Percentiles rank a stretch among this genome's conserved stretches.
These are phyloP conservation scores for Hyposmocoma kahamanoa DNA, from an alignment of 1,140 invertebrate species.

Conservation along the genomic window DNA sequence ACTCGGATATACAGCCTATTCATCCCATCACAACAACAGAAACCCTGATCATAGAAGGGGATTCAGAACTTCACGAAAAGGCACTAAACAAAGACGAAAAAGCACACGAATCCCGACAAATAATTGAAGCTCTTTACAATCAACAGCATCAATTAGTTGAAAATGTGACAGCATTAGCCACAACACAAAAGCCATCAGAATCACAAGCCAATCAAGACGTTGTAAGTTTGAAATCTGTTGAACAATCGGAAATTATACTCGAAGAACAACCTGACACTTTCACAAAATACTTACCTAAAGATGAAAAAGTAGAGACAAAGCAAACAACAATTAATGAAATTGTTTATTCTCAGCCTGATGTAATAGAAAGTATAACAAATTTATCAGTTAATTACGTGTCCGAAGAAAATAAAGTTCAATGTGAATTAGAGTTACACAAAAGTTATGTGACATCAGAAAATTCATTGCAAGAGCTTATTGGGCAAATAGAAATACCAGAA, in stretches of 20 bases:
- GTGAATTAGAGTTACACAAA: slow-evolving; percentile 33
- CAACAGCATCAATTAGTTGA: slow-evolving; percentile 37
- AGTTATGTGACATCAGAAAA: slow-evolving; percentile 37
- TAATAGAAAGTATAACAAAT: slow-evolving; percentile 35
- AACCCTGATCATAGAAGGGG: slow-evolving; percentile 38
- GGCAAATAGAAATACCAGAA: slow-evolving; percentile 14
- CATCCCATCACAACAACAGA: slow-evolving; percentile 50
- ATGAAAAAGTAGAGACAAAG: slow-evolving; percentile 22
- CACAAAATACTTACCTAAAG: slow-evolving; percentile 17
- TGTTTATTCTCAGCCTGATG: slow-evolving; percentile 26
- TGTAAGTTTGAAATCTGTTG: slow-evolving; percentile 12
- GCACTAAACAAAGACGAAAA: slow-evolving; percentile 17
- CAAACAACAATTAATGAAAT: slow-evolving; percentile 27
- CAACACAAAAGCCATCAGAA: slow-evolving; percentile 6
- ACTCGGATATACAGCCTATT: slow-evolving; percentile 40
- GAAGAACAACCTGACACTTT: slow-evolving; percentile 22
- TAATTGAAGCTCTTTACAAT: slow-evolving; percentile 28
- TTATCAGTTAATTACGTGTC: slow-evolving; percentile 16
- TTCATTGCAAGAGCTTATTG: slow-evolving; percentile 12
- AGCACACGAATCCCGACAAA: slow-evolving; percentile 20
- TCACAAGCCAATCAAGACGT: slow-evolving; percentile 11
- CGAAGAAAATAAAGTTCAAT: slow-evolving; percentile 17
- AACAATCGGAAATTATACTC: slow-evolving; percentile 11
- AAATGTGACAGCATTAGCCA: slow-evolving; percentile 7
- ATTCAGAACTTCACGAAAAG: background rate